Evolutionary conservation across 2,113 vertebrate genomes (phyloP).

Genomic region (Lipotes vexillifer): DNA sequence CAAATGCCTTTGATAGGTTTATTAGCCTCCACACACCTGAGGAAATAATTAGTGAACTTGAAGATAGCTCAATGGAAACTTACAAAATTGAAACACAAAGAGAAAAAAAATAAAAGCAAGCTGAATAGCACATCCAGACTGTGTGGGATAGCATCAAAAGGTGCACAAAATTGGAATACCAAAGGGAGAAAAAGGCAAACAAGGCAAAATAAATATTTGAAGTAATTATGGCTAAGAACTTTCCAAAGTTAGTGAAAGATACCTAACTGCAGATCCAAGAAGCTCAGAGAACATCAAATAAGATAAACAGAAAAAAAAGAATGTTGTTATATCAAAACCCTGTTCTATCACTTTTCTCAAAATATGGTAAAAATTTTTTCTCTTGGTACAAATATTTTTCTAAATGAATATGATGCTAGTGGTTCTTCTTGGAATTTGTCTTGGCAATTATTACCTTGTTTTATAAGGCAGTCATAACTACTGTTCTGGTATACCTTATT

Average conservation of each 20-base stretch:
- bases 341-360: background rate
- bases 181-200: background rate
- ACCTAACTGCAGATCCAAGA: background rate
- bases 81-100: background rate
- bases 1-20: background rate
- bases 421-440: background rate
- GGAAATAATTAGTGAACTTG: background rate
- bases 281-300: background rate
- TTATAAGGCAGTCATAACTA: background rate
- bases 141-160: background rate
- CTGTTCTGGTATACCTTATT: background rate
- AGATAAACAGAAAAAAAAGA: background rate
- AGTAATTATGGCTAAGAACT: background rate
- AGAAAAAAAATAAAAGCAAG: background rate
- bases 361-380: background rate
- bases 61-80: background rate
- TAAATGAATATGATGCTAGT: background rate
- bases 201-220: background rate
- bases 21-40: background rate
- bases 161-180: background rate
- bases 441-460: background rate
- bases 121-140: background rate
- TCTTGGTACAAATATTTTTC: background rate
- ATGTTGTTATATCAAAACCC: background rate
- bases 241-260: background rate